Evolutionary conservation across 2,797 vertebrate genomes (phyloP), one percentile per base, ranked within the genome.

Genomic region (Caiman crocodilus): DNA sequence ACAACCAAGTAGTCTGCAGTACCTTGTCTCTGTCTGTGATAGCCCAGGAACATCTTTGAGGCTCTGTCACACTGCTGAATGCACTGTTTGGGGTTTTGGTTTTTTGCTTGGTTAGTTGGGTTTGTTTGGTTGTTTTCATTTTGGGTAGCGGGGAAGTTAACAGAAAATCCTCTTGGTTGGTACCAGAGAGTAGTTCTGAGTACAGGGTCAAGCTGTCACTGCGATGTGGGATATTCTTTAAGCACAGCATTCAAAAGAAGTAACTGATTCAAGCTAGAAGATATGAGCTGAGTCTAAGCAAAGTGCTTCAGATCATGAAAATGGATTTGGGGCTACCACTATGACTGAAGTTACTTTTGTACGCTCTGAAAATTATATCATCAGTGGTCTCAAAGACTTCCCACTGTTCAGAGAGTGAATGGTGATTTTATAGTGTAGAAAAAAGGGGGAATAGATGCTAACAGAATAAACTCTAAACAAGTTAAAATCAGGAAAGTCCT

Each of bases 181-280:
- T 60, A 76, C 71, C 85, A n/a, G 28, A 85, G 67, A 25, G 2
- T 2, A 76, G 25, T 56, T 69, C 58, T 61, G 69, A 86, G 85
- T 75, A 8, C 42, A 14, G 42, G 71, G 84, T 90, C 79, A 91
- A 83, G 74, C 65, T 35, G 16, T 85, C 50, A 56, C 6, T 21
- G 35, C 74, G 74, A 12, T 59, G 64, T 32, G 82, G 11, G 50
- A 42, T 76, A 42, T 56, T 91, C 75, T 85, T 83, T 58, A 77
- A 88, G 59, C 2, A 2, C 59, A 89, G 81, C 28, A 5, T 92
- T 95, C 77, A 84, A 90, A 95, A 77, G 75, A 56, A 35, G 50
- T 30, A 26, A 26, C 28, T 30, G 77, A 79, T 76, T 90, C 23
- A 59, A 50, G 59, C 50, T 26, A 56, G 82, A 50, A 85, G 90